Percentiles rank a stretch among this genome's conserved stretches.
These are phyloP conservation scores for Peucedramus taeniatus DNA, from an alignment of 2,113 vertebrate species.

Conservation along the genomic window DNA sequence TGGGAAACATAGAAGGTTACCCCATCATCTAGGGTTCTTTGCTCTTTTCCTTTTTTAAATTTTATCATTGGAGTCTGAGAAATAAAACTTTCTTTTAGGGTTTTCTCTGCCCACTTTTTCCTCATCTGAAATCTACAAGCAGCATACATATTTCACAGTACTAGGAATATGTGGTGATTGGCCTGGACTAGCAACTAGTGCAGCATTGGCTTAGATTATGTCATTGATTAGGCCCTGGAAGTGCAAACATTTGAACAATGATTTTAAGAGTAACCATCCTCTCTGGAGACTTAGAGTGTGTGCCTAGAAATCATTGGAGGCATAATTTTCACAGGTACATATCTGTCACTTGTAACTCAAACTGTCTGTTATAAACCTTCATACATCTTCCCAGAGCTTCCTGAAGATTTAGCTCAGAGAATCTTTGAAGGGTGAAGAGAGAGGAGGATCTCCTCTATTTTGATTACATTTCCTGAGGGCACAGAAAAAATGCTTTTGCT, in stretches of 20 bases:
- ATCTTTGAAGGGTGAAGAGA: not conserved
- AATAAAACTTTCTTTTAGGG: not conserved
- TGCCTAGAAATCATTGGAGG: not conserved
- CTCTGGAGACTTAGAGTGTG: not conserved
- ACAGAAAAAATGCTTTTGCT: not conserved
- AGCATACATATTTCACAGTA: not conserved
- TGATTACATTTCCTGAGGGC: not conserved
- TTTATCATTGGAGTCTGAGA: not conserved
- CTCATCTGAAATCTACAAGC: not conserved
- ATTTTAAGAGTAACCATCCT: not conserved
- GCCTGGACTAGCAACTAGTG: not conserved
- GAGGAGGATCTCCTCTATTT: not conserved
- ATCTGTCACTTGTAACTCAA: not conserved
- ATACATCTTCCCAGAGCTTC: not conserved
- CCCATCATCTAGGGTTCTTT: not conserved
- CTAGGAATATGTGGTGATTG: not conserved
- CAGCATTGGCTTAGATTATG: not conserved
- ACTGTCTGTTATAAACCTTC: not conserved
- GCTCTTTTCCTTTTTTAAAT: not conserved
- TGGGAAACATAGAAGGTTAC: not conserved
- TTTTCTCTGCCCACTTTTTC: not conserved
- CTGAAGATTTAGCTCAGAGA: not conserved
- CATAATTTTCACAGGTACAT: not conserved
- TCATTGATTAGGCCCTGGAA: not conserved
- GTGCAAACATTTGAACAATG: constrained; percentile 1